Evolutionary conservation across 2,888 invertebrate species (phyloP), one percentile per base, ranked within the genome.

Genomic region (Bellardia pandia): DNA sequence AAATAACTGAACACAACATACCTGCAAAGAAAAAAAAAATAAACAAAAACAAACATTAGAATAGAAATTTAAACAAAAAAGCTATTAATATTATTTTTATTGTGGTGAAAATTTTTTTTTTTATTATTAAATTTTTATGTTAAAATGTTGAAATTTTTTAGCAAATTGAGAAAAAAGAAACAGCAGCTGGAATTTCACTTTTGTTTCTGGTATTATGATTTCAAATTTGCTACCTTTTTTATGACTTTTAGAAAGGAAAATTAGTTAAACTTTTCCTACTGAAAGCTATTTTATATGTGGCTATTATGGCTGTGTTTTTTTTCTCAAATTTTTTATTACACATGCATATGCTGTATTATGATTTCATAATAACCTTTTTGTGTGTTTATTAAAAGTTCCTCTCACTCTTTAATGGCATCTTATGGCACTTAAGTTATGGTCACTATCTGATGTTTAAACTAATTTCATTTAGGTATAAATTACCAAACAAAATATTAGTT

Each of bases 231-330:
- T 45, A 58, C 42, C 45, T 69, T 78, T 78, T 60, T 60, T 13
- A 33, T 33, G 11, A 3, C 48, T 84, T 85, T 86, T 86, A 86
- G 86, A 86, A 86, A 86, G 86, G 81, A 81, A 81, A 85, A 85
- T 60, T 37, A 56, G 75, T 62, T 60, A 58, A 51, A 86, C 60
- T 74, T 85, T 84, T 77, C 58, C 72, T 51, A 53, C 33, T 64
- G 56, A 37, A 23, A 64, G 6, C 37, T 3, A 42, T 62, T 79
- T 71, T 45, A 51, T 69, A 45, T 42, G 13, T 40, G 23, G 33
- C 14, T 48, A 23, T 58, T 42, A 30, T n/a, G 60, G 9, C 23
- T 42, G n/a, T 53, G 8, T 16, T 58, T 30, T 11, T 13, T 51
- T 51, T 30, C 3, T 45, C 9, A 23, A 58, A 8, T 45, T 6